These are phyloP conservation scores for Lycocerus yunnanus DNA, from an alignment of 2,888 invertebrate species.

Conservation along the genomic window DNA sequence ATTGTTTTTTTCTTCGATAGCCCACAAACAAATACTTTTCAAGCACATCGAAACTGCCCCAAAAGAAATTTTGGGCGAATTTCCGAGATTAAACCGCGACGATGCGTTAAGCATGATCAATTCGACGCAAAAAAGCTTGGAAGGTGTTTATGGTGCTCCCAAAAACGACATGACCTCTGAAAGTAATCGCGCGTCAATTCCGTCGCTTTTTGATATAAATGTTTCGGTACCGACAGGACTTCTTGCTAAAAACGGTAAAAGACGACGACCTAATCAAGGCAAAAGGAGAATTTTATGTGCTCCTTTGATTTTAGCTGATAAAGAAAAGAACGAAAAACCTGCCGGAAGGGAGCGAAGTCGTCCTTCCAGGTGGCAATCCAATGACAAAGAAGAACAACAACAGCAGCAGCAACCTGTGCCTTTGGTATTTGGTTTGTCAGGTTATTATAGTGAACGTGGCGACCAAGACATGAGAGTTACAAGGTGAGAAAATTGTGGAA, in stretches of 20 bases:
- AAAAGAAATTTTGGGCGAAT: conserved; percentile 89
- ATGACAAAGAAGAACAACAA: conserved; percentile 40
- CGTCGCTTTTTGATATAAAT: conserved; percentile 51
- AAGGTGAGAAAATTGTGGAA: conserved; percentile 39
- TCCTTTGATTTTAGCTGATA: conserved; percentile 3
- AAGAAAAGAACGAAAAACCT: conserved; percentile 42
- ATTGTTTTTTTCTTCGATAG: conserved; percentile 29
- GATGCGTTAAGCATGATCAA: conserved; percentile 65
- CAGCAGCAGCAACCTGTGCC: conserved; percentile 35
- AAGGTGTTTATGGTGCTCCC: conserved; percentile 53
- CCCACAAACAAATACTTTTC: conserved; percentile 54
- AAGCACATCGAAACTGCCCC: conserved; percentile 89
- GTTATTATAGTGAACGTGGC: conserved; percentile 43
- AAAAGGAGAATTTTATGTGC: not conserved
- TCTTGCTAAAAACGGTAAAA: conserved; percentile 33
- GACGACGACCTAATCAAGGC: not conserved
- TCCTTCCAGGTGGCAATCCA: conserved; percentile 54
- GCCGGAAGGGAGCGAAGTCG: conserved; percentile 40
- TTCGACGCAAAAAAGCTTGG: conserved; percentile 58
- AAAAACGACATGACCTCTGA: conserved; percentile 26
- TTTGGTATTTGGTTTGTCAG: conserved; percentile 39
- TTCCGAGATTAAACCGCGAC: conserved; percentile 80
- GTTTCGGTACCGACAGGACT: conserved; percentile 49
- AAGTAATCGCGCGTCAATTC: conserved; percentile 44
- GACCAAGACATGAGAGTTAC: conserved; percentile 55